Base-by-base conservation (phyloP, 1,140 invertebrate genomes). In the Coboldia fuscipes region DNA sequence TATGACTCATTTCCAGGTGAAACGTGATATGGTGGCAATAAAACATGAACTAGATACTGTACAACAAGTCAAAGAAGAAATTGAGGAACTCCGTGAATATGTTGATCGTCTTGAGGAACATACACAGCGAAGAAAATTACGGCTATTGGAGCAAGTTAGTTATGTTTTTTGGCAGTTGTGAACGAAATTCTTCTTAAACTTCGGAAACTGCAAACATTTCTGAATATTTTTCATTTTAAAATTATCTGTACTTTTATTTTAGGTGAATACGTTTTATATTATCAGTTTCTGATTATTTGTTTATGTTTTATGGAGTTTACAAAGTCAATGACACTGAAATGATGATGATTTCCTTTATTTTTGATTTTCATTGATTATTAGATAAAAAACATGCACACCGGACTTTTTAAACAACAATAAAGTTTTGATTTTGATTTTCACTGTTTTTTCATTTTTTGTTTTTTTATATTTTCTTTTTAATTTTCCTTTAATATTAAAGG, bases 51-150 rank as follows among this genome's bases (percentile, higher is more conserved):
- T 90, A 53, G 82, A 88, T 60, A 80, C 80, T 19, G 81, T 89
- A 42, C 83, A 89, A 60, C 80, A 85, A 55, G 83, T 88, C 42
- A 88, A 88, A 51, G 83, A 89, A 52, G 84, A 90, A 59, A 86
- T 89, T 46, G 84, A 89, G 56, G 83, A 88, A 57, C 60, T 90
- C 52, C 62, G 82, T 39, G 82, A 86, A 57, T 86, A 83, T 54
- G 81, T 89, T 37, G 82, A 86, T 56, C 65, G 82, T 43, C 66
- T 90, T 37, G 84, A 86, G 60, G 81, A 86, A 54, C 77, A 83
- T 57, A 79, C 80, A 37, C 77, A 84, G 57, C 65, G 78, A 44
- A 63, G 82, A 53, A 85, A 86, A 59, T 68, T 84, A 42, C 68
- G 78, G 47, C 70, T 86, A 42, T 67, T 88, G 39, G 78, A 86